Evolutionary conservation across 2,888 invertebrate genomes (phyloP).

Genomic region (Cylindroiulus punctatus): DNA sequence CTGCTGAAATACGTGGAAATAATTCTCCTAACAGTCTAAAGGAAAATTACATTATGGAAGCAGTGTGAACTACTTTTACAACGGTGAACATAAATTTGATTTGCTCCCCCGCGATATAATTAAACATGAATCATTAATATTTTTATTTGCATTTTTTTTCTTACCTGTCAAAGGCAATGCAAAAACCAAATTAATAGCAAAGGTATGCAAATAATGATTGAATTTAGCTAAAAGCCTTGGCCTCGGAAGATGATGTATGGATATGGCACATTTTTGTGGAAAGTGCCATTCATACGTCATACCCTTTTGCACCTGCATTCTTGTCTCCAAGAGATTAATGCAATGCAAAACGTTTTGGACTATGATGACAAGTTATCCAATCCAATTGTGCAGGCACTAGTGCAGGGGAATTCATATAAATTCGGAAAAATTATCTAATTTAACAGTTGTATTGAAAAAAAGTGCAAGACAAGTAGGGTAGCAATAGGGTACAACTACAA

Average conservation of each 20-base stretch:
- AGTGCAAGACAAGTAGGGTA: too few species aligned
- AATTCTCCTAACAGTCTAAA: not conserved
- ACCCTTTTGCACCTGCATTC: not conserved
- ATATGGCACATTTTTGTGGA: not conserved
- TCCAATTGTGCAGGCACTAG: too few species aligned
- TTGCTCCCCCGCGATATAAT: conserved; percentile 17
- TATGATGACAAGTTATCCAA: not conserved
- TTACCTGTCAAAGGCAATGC: not conserved
- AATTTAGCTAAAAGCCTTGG: conserved; percentile 2
- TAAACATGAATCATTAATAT: conserved; percentile 12
- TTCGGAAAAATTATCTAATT: too few species aligned
- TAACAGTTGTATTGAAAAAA: too few species aligned
- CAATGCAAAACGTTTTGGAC: not conserved
- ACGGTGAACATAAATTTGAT: not conserved
- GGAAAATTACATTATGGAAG: conserved; percentile 11
- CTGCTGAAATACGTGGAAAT: not conserved
- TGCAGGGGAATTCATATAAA: too few species aligned
- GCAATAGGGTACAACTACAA: too few species aligned
- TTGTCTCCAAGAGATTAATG: not conserved
- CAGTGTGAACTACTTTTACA: not conserved
- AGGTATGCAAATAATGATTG: conserved; percentile 16
- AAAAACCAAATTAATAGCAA: not conserved
- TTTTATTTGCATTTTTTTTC: not conserved
- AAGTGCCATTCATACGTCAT: not conserved
- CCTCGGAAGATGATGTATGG: conserved; percentile 15